Evolutionary conservation across 2,113 vertebrate species (phyloP).

Genomic region (Mormyrus iriodes): DNA sequence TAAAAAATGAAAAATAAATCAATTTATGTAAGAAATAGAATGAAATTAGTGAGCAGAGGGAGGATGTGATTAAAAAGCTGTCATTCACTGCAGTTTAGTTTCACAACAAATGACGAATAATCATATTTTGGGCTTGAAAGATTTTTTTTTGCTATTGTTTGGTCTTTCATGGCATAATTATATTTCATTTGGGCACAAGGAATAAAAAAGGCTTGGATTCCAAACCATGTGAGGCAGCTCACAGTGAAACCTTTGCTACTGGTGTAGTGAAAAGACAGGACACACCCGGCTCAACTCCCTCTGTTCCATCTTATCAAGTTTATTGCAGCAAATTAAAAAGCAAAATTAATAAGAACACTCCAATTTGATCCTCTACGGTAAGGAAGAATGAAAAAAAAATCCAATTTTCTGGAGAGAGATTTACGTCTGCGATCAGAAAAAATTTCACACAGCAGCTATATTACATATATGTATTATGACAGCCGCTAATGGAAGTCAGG

Average conservation of each 20-base stretch:
- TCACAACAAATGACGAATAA: conserved; percentile 3
- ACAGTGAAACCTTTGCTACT: not conserved
- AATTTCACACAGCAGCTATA: not conserved
- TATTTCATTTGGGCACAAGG: not conserved
- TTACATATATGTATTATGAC: not conserved
- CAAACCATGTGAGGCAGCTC: not conserved
- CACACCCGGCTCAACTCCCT: not conserved
- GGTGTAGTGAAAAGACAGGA: not conserved
- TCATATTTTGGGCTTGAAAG: conserved; percentile 6
- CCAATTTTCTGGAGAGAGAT: conserved; percentile 5
- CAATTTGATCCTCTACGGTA: not conserved
- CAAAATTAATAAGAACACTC: not conserved
- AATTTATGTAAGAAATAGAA: not conserved
- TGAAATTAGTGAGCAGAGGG: not conserved
- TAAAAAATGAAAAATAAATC: not conserved
- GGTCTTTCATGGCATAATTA: not conserved
- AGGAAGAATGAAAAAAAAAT: conserved; percentile 5
- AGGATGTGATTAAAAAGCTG: conserved; percentile 4
- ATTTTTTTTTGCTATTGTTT: not conserved
- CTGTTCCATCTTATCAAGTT: not conserved
- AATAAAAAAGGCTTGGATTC: not conserved
- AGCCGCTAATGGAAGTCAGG: not conserved
- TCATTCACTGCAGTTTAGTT: not conserved
- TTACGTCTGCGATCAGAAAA: not conserved
- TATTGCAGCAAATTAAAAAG: conserved; percentile 12